Conservation (phyloP, 2,113 vertebrate species). For the Bubo scandiacus region DNA sequence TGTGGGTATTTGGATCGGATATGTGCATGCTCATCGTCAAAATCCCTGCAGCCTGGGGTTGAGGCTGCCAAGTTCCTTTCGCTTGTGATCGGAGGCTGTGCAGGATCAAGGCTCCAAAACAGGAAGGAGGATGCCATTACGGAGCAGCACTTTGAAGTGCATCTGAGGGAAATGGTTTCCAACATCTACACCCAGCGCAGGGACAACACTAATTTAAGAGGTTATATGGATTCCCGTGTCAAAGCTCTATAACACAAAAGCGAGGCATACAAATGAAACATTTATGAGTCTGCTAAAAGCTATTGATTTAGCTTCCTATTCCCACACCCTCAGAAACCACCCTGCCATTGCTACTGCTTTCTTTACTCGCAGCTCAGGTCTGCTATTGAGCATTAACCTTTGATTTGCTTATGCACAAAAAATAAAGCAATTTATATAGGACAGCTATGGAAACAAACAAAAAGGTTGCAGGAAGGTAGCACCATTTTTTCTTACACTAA, state of each 20-base stretch:
- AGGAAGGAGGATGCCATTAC: neutral
- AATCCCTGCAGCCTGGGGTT: neutral
- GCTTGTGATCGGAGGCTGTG: neutral
- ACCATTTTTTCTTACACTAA: neutral
- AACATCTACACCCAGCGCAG: neutral
- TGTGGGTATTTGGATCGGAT: rapidly evolving
- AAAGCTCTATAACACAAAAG: neutral
- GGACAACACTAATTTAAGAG: neutral
- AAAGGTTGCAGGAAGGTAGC: neutral
- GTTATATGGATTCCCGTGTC: neutral
- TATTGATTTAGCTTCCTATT: constrained; percentile 29
- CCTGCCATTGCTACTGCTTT: neutral
- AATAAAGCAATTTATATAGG: neutral
- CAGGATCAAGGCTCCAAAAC: neutral
- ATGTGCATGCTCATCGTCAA: neutral
- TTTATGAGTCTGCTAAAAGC: constrained; percentile 47
- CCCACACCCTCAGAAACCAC: neutral
- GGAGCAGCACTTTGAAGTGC: neutral
- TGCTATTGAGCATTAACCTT: neutral
- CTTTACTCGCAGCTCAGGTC: neutral
- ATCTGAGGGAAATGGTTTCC: neutral
- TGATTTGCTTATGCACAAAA: neutral
- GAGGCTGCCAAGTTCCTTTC: neutral
- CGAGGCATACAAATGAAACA: constrained; percentile 6
- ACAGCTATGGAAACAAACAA: constrained; percentile 20